Base-by-base conservation (phyloP, 2,888 invertebrate species). In the Platycheirus albimanus region DNA sequence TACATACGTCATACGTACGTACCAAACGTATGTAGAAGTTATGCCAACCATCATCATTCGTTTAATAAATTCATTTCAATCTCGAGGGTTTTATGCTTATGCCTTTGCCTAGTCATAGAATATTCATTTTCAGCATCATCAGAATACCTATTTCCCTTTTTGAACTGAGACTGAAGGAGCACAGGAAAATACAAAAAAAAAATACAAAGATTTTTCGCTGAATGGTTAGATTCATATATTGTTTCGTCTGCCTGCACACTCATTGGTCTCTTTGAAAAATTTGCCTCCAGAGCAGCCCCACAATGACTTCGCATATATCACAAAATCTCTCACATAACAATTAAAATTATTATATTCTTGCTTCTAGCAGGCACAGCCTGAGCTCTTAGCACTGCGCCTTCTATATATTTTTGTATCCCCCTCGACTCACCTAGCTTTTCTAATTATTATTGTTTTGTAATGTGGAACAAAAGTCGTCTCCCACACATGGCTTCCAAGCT, bases 51-150 rank as follows among this genome's bases (percentile, higher is more conserved):
- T 10, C n/a, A 8, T 13, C 64, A 17, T 20, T 28, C 17, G 20
- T 45, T 33, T 38, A 63, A 52, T 61, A 70, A 47, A 64, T 51
- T 56, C 54, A 56, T 66, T 49, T 67, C 47, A 77, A 63, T 56
- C 63, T 52, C 54, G 33, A 36, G 52, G 64, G 30, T 67, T 61
- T n/a, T 8, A 30, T 19, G 19, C n/a, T 13, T 36, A 36, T n/a
- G 54, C 36, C 17, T 36, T 20, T 41, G 61, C 63, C 47, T 56
- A 67, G 52, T 49, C 66, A 47, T 76, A 58, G 64, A 75, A 64
- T 75, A 66, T 76, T 75, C 33, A 75, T 71, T 51, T 81, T 66
- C 54, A 81, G 77, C 58, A 58, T 66, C 54, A 81, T 71, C 58
- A 58, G 81, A 71, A 81, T 64, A 33, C 30, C 7, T 33, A 71